Evolutionary conservation across 2,797 vertebrate species (phyloP).

Genomic region (Sebastes flavidus): DNA sequence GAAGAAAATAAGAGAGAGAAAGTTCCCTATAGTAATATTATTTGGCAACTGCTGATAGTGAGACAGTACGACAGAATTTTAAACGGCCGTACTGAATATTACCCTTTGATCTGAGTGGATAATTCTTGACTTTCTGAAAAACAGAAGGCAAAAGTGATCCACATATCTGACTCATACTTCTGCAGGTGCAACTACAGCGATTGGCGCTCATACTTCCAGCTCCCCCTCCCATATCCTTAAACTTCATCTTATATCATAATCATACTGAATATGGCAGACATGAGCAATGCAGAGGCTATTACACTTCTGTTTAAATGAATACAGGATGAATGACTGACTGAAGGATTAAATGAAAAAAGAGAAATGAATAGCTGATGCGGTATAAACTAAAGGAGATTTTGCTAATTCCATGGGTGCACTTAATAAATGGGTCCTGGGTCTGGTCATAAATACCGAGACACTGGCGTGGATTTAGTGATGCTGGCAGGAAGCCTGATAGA

Average conservation of each 20-base stretch:
- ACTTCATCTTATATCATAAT: background rate
- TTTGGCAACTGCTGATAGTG: background rate
- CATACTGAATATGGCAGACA: background rate
- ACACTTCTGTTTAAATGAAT: conserved; percentile 14
- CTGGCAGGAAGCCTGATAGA: conserved; percentile 42
- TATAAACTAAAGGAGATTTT: conserved; percentile 46
- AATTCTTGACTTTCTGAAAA: background rate
- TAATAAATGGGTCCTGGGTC: conserved; percentile 57
- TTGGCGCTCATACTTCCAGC: background rate
- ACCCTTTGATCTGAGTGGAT: background rate
- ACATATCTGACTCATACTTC: background rate
- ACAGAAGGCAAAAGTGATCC: background rate
- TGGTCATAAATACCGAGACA: conserved; percentile 57
- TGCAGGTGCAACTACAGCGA: background rate
- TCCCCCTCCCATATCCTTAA: background rate
- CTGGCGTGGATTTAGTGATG: conserved; percentile 36
- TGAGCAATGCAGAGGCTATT: background rate
- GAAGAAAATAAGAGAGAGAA: background rate
- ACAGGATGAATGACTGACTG: conserved; percentile 17
- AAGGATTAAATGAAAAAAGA: conserved; percentile 32
- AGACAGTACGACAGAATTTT: background rate
- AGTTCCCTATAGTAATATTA: background rate
- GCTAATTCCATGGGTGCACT: conserved; percentile 61
- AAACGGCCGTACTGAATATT: background rate
- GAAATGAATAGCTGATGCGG: conserved; percentile 12